phyloP scores from a whole-genome alignment of 2,888 invertebrate species.

The Drosophila pseudotalamancana region DNA sequence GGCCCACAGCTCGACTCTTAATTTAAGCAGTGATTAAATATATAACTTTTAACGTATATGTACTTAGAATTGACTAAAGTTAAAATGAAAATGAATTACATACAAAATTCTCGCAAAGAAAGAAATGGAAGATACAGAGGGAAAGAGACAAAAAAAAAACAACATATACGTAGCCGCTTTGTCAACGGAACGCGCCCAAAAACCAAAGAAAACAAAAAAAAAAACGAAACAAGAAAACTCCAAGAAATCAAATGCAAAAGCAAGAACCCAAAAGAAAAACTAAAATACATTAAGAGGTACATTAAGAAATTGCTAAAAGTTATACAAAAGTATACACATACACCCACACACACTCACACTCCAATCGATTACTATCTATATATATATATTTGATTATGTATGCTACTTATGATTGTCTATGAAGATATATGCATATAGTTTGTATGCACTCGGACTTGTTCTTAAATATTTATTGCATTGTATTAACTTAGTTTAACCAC shows the following conservation, averaged over 20 bases:
- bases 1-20: conserved; percentile 19
- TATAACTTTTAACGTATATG: conserved; percentile 24
- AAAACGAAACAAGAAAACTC: conserved; percentile 15
- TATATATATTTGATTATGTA: conserved; percentile 58
- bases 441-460: conserved; percentile 53
- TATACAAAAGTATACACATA: conserved; percentile 1
- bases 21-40: conserved; percentile 34
- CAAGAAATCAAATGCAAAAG: conserved; percentile 7
- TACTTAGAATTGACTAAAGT: conserved; percentile 16
- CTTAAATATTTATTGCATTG: conserved; percentile 44
- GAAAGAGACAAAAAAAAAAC: background rate
- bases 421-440: conserved; percentile 39
- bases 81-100: background rate
- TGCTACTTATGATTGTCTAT: conserved; percentile 70
- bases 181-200: conserved; percentile 69
- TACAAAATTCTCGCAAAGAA: background rate
- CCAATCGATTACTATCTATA: conserved; percentile 50
- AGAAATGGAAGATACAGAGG: background rate
- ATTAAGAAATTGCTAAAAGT: conserved; percentile 41
- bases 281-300: conserved; percentile 21
- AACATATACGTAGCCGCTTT: conserved; percentile 65
- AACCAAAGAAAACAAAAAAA: conserved; percentile 4
- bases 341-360: conserved; percentile 1
- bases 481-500: conserved; percentile 49
- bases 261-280: conserved; percentile 11